Evolutionary conservation across 1,140 invertebrate species (phyloP).

Genomic region (Melitaea cinxia): DNA sequence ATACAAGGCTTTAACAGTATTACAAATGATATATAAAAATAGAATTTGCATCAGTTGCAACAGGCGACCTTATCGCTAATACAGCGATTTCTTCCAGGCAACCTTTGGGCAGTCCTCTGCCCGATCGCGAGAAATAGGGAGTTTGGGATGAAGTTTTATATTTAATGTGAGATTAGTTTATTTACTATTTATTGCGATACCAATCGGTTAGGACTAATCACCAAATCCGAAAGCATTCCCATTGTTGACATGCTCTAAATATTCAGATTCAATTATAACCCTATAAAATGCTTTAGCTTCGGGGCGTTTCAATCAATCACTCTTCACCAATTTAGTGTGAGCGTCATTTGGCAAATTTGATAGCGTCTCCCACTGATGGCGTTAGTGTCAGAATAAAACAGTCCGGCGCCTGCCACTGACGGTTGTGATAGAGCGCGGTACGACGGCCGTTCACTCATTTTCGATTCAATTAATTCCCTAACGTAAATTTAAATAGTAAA

Average conservation of each 20-base stretch:
- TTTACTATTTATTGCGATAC: not conserved
- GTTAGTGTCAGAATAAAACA: constrained; percentile 71
- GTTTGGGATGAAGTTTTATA: not conserved
- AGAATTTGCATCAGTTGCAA: no score
- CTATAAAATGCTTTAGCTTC: constrained; percentile 67
- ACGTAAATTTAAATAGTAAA: constrained; percentile 72
- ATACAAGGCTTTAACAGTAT: no score
- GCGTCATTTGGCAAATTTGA: constrained; percentile 79
- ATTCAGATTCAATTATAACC: constrained; percentile 73
- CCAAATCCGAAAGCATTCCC: not conserved
- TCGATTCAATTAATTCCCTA: constrained; percentile 71
- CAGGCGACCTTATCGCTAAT: no score
- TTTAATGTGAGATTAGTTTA: not conserved
- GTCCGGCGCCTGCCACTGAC: constrained; percentile 67
- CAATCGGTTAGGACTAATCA: constrained; percentile 1
- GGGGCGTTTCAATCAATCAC: constrained; percentile 76
- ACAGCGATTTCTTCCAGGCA: no score
- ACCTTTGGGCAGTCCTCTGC: no score
- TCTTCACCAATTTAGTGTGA: constrained; percentile 77
- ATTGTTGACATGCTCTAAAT: constrained; percentile 50
- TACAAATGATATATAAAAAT: no score
- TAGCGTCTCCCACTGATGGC: constrained; percentile 66
- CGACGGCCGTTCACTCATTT: constrained; percentile 43
- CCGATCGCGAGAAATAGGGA: no score
- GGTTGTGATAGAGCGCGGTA: constrained; percentile 59